Evolutionary conservation across 2,888 invertebrate species (phyloP), one percentile per base, ranked within the genome.

Genomic region (Ophion costatus): DNA sequence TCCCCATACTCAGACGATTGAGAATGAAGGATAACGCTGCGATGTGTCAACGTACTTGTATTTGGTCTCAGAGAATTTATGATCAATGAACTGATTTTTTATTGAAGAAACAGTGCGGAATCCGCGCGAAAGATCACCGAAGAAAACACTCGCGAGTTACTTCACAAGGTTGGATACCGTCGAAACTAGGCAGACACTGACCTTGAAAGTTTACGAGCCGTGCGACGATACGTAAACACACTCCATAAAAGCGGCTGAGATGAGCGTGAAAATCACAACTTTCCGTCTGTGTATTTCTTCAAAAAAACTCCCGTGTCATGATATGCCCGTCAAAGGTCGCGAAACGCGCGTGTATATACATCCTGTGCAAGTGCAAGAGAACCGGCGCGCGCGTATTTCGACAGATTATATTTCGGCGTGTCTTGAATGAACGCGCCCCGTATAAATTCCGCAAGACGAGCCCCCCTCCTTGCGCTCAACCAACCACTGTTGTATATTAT

Each of bases 401-500:
- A 51, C 17, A 51, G 51, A 51, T 51, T 51, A 59, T 59, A 20
- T 33, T 56, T 17, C 45, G n/a, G 22, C 10, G 10, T 22, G 45
- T 51, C 38, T 56, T 79, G 75, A 83, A 85, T 84, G 85, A 77
- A 77, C 76, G 81, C 67, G 75, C 78, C 6, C 14, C 81, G 78
- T 82, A 75, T 82, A 64, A 73, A 83, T 69, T 22, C 22, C 67
- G 51, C 24, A 67, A 51, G 80, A 51, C 51, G 51, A 51, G 17
- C 17, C 51, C 17, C 51, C 14, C 45, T 4, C 82, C 66, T 29
- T 45, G 45, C 70, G 1, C 51, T 51, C 51, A 14, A 74, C 75
- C 78, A 20, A 67, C 75, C 78, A 88, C 85, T 83, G 85, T 84
- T 88, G 87, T 88, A 86, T 88, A 87, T 87, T 84, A 88, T 88